These are phyloP conservation scores for Netelia inedita DNA, from an alignment of 2,888 invertebrate species.

Conservation along the genomic window DNA sequence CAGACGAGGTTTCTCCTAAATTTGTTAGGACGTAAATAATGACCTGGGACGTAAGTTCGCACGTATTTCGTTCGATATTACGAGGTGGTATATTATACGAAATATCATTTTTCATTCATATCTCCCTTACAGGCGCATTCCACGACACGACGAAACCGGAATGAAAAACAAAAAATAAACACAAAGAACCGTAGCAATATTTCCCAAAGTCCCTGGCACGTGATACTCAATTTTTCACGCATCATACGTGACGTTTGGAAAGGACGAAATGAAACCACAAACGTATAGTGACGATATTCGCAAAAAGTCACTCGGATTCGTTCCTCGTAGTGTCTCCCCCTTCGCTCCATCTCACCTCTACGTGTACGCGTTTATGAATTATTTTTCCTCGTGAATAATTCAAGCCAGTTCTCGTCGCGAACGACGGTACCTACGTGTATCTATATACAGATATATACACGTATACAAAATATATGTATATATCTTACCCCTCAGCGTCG, in stretches of 20 bases:
- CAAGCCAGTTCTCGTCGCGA: constrained; percentile 74
- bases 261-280: background rate
- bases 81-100: background rate
- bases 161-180: background rate
- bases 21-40: background rate
- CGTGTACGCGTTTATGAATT: constrained; percentile 74
- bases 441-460: background rate
- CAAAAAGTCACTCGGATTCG: constrained; percentile 29
- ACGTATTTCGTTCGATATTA: background rate
- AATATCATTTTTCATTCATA: background rate
- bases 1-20: background rate
- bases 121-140: background rate
- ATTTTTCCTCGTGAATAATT: constrained; percentile 77
- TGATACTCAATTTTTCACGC: constrained; percentile 9
- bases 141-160: too few species aligned
- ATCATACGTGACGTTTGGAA: background rate
- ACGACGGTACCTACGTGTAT: background rate
- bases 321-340: constrained; percentile 1
- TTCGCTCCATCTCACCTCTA: constrained; percentile 14
- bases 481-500: background rate
- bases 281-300: constrained; percentile 19
- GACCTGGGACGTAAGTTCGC: background rate
- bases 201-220: background rate
- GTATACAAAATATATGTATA: background rate
- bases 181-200: background rate